These are phyloP conservation scores for Agrochola macilenta DNA, from an alignment of 2,888 invertebrate species.

Conservation along the genomic window DNA sequence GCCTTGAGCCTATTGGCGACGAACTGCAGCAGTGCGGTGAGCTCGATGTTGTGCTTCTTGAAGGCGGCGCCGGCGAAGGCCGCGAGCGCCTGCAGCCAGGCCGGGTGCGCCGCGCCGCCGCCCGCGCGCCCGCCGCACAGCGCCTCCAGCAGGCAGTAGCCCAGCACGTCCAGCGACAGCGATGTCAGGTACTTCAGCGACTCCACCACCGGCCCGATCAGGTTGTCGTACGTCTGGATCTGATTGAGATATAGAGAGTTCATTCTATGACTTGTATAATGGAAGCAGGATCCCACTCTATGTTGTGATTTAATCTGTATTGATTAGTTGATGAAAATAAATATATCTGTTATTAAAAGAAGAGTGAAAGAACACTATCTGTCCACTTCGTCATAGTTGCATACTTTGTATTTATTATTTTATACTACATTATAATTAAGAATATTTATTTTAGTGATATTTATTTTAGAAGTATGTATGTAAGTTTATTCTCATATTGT, in stretches of 20 bases:
- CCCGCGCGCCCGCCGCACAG: constrained; percentile 91
- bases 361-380: too few relatives aligned
- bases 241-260: constrained; percentile 79
- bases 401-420: too few relatives aligned
- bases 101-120: constrained; percentile 95
- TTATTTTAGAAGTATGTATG: too few relatives aligned
- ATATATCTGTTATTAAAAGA: too few relatives aligned
- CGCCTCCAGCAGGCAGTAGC: constrained; percentile 98
- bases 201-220: constrained; percentile 99
- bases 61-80: constrained; percentile 99
- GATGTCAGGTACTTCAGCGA: constrained; percentile 98
- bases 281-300: constrained; percentile 84
- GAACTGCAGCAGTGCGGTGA: constrained; percentile 98
- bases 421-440: too few relatives aligned
- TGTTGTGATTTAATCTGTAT: constrained; percentile 78
- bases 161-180: constrained; percentile 98
- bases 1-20: constrained; percentile 99
- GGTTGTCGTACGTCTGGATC: constrained; percentile 98
- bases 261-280: neutral
- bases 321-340: neutral
- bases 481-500: too few relatives aligned
- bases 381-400: too few relatives aligned
- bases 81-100: constrained; percentile 98
- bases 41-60: constrained; percentile 99
- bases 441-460: too few relatives aligned